Base-by-base conservation (phyloP, 92 coral and sea anemone species). In the Epizoanthus rinbou region DNA sequence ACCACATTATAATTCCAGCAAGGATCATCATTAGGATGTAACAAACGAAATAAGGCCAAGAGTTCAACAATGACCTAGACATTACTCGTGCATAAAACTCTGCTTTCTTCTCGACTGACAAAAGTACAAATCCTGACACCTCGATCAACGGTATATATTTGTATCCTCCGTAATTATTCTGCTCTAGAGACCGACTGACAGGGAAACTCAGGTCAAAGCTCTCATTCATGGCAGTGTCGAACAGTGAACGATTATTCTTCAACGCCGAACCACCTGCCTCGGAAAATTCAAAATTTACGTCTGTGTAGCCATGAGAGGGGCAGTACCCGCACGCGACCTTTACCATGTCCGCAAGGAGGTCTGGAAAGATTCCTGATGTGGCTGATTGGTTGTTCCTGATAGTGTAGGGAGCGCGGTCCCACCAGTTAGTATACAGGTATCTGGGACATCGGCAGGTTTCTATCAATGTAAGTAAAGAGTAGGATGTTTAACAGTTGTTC, bases 401-500 rank as follows among this genome's bases (percentile, higher is more conserved):
- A 13, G 91, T 86, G 75, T 83, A 83, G 0, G 95, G 93, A 80
- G 93, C 89, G 3, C 63, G 83, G 17, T 52, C 68, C 81, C 80
- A 84, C 95, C 95, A 92, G 69, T 81, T 92, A 6, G 91, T 85
- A 62, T 85, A 80, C 8, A 89, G 73, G 43, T 80, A 56, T 66
- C 75, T 76, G 53, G 92, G 87, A 82, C 95, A 92, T 43, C 91
- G 92, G 71, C 95, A 92, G 2, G 95, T 92, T 89, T 87, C 95
- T 92, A 63, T 59, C 31, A 58, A 24, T 43, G 45, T 39, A 14
- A 15, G 17, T 6, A 76, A 22, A 3, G 17, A 31, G 37, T 4
- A 64, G 1, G 5, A 23, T 8, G 9, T 62, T 7, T 19, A 22
- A 45, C 4, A 28, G 16, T 79, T 80, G 80, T 80, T 64, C 41